Conservation (phyloP, 2,113 vertebrate species). For the Vireo altiloquus region DNA sequence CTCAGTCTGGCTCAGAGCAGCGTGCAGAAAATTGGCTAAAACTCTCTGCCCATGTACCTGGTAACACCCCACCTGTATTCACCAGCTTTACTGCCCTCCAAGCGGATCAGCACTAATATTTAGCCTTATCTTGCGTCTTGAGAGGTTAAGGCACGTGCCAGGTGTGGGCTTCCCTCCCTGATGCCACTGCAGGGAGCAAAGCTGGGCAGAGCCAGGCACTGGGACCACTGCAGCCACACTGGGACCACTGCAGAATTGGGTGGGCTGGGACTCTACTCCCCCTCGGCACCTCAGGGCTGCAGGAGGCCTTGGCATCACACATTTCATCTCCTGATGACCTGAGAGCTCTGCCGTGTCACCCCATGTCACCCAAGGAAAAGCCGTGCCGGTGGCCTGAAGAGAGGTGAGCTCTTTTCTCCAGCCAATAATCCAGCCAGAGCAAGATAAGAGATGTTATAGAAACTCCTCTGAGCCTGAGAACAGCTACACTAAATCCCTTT, state of each 20-base stretch:
- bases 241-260: fast-evolving
- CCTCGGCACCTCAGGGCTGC: background rate
- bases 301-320: fast-evolving
- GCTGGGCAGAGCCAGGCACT: background rate
- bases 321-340: background rate
- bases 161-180: fast-evolving
- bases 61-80: background rate
- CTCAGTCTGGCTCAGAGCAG: fast-evolving
- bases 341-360: background rate
- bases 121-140: background rate
- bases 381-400: background rate
- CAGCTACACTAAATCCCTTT: constrained; percentile 59
- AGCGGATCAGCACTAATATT: background rate
- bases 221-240: fast-evolving
- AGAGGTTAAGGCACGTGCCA: background rate
- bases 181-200: background rate
- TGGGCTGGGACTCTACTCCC: background rate
- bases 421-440: background rate
- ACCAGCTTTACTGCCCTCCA: background rate
- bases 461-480: background rate
- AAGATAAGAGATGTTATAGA: constrained; percentile 21
- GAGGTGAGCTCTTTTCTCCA: background rate
- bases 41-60: fast-evolving
- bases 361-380: background rate
- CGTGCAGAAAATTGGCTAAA: fast-evolving